Base-by-base conservation (phyloP, 2,113 vertebrate genomes). In the Paralichthys olivaceus region DNA sequence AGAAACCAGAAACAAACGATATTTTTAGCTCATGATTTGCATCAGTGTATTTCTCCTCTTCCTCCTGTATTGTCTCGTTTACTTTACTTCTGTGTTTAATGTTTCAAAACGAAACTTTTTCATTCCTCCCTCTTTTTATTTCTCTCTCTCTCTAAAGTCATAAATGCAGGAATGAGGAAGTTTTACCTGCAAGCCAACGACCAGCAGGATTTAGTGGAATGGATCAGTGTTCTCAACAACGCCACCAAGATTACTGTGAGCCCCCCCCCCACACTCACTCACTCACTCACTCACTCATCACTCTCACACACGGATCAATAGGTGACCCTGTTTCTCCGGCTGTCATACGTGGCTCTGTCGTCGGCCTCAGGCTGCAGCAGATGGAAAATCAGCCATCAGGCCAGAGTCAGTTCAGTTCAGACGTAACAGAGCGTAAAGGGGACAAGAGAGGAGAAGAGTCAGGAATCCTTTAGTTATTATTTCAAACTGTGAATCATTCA, bases 171-270 rank as follows among this genome's bases (percentile, higher is more conserved):
- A 75, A 98, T 97, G 97, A 96, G 96, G 90, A 98, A 98, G 91
- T 97, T 97, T 68, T 99, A 96, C 80, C 94, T 99, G 62, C 98
- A 99, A 92, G 98, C 98, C 83, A 98, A 99, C 83, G 98, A 99
- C 87, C 96, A 99, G 91, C 97, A 99, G 90, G 97, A 99, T 81
- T 90, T 99, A 58, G 96, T 98, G 77, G 97, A 99, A 77, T 99
- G 98, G 97, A 95, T 99, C 58, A 96, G 94, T 59, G 96, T 96
- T 59, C 95, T 99, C 85, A 99, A 99, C 95, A 99, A 98, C 59
- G 98, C 98, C 89, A 99, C 96, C 90, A 99, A 99, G 94, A 99
- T 99, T 75, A 99, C 97, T 81, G 98, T 99, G 93, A 97, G 97
- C 93, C 15, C 49, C 8, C 8, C 34, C 34, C 37, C 34, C 37